A percentile compares a stretch with the other conserved stretches of the same genome.
phyloP scores from a whole-genome alignment of 2,888 invertebrate genomes.

The Volucella inflata region DNA sequence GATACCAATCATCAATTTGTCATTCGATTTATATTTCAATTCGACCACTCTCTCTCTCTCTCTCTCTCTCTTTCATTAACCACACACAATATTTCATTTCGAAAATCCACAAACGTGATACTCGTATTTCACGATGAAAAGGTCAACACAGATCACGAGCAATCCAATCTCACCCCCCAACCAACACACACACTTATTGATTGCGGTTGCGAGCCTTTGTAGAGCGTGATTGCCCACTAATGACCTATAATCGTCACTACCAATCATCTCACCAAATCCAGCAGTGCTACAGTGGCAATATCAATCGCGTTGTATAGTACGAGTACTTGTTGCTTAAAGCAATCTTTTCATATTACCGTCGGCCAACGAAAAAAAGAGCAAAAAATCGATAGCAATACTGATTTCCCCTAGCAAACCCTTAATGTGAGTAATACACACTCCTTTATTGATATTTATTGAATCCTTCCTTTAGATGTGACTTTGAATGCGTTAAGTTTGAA shows the following conservation, averaged over 20 bases:
- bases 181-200: conserved; percentile 37
- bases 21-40: too few species aligned
- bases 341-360: too few species aligned
- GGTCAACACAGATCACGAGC: conserved; percentile 25
- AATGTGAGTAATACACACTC: not conserved
- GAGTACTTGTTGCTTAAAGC: conserved; percentile 49
- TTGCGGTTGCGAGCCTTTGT: conserved; percentile 26
- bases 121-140: conserved; percentile 11
- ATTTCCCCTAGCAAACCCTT: not conserved
- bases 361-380: not conserved
- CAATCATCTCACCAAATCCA: conserved; percentile 50
- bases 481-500: conserved; percentile 1
- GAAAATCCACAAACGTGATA: not conserved
- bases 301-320: conserved; percentile 10
- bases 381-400: too few species aligned
- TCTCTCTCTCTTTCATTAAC: too few species aligned
- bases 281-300: not conserved
- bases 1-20: too few species aligned
- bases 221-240: conserved; percentile 47
- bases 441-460: not conserved
- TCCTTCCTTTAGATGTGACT: too few species aligned
- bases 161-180: not conserved
- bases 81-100: too few species aligned
- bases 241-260: conserved; percentile 42
- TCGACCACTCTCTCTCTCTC: too few species aligned